phyloP scores from a whole-genome alignment of 2,113 vertebrate genomes.

The Archilochus colubris region DNA sequence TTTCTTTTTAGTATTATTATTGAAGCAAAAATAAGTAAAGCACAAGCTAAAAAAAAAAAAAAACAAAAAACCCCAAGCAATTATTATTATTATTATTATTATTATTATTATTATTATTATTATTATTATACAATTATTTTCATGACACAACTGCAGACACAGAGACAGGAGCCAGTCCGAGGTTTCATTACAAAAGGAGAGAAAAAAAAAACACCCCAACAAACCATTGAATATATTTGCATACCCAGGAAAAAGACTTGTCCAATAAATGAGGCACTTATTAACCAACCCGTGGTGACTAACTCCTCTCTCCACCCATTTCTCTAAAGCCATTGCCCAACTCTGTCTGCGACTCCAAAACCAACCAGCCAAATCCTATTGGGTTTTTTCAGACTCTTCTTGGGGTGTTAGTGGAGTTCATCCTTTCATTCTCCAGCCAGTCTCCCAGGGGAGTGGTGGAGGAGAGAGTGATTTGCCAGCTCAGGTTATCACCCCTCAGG shows the following conservation, averaged over 20 bases:
- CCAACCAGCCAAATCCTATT: neutral
- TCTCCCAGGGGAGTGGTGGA: neutral
- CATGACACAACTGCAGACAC: neutral
- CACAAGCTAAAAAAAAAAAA: neutral
- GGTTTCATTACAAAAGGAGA: neutral
- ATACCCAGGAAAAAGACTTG: slow-evolving; percentile 36
- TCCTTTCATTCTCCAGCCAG: neutral
- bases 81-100: too few relatives aligned
- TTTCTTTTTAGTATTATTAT: neutral
- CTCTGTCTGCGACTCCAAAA: neutral
- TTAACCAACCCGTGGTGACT: slow-evolving; percentile 29
- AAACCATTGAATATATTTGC: neutral
- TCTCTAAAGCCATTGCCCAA: slow-evolving; percentile 45
- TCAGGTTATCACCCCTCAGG: neutral
- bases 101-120: too few relatives aligned
- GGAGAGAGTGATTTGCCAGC: neutral
- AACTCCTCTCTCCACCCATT: slow-evolving; percentile 49
- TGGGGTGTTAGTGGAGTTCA: neutral
- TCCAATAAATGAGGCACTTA: neutral
- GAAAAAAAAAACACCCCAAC: neutral
- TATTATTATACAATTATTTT: neutral
- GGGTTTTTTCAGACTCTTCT: neutral
- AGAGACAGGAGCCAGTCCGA: slow-evolving; percentile 16
- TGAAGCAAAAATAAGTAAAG: neutral
- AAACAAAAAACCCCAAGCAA: too few relatives aligned